These are phyloP conservation scores for Gadopsis bispinosus DNA, from an alignment of 2,797 vertebrate species.

Conservation along the genomic window DNA sequence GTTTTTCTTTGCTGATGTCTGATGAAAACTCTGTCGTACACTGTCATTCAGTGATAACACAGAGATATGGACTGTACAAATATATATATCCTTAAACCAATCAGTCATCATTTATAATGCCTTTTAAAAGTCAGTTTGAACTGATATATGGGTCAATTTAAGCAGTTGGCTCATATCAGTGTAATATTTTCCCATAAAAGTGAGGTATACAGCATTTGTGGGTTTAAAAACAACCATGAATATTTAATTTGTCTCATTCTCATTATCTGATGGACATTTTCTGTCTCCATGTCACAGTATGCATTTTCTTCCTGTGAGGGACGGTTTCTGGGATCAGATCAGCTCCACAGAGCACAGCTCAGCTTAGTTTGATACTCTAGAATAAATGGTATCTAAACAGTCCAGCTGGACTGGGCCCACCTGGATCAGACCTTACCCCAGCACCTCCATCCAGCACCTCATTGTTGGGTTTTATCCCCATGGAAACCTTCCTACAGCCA, in stretches of 20 bases:
- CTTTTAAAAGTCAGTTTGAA: background rate
- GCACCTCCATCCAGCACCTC: constrained; percentile 47
- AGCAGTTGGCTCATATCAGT: background rate
- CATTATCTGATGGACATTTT: background rate
- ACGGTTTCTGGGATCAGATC: constrained; percentile 13
- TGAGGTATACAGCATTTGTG: background rate
- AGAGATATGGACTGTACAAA: background rate
- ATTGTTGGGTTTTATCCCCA: constrained; percentile 65
- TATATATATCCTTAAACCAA: background rate
- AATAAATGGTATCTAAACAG: constrained; percentile 43
- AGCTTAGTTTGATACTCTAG: constrained; percentile 38
- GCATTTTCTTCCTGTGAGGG: constrained; percentile 1
- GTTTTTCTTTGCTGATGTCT: background rate
- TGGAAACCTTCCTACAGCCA: constrained; percentile 67
- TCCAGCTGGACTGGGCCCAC: constrained; percentile 68
- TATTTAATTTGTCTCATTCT: background rate
- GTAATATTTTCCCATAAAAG: background rate
- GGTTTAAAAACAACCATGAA: background rate
- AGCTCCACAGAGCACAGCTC: constrained; percentile 21
- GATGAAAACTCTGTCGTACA: background rate
- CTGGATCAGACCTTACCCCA: constrained; percentile 53
- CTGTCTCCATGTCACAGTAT: constrained; percentile 10
- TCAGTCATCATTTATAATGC: background rate
- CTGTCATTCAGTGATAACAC: background rate
- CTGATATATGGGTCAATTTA: background rate